These are phyloP conservation scores for Bhutanitis thaidina DNA, from an alignment of 2,888 invertebrate species.

Conservation along the genomic window DNA sequence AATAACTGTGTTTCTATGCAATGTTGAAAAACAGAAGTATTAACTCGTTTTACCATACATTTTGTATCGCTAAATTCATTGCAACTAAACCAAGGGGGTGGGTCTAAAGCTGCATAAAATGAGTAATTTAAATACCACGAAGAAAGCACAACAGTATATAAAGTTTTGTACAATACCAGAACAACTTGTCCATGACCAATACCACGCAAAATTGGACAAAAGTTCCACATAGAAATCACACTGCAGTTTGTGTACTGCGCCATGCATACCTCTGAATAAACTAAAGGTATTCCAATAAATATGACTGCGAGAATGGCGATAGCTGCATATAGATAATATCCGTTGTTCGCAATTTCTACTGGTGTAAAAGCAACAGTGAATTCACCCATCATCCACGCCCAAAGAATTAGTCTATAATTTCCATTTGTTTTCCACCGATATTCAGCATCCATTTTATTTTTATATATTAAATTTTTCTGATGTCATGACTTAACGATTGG, in stretches of 20 bases:
- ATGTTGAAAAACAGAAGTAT: constrained; percentile 61
- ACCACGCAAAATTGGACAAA: constrained; percentile 55
- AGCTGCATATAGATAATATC: constrained; percentile 45
- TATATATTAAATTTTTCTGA: neutral
- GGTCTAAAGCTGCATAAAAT: constrained; percentile 49
- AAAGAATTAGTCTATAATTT: constrained; percentile 52
- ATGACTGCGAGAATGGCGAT: constrained; percentile 45
- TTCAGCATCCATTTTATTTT: constrained; percentile 32
- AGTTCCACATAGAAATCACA: constrained; percentile 58
- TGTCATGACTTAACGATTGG: neutral
- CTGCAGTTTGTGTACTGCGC: constrained; percentile 63
- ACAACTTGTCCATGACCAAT: constrained; percentile 53
- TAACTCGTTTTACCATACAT: constrained; percentile 65
- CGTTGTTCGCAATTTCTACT: constrained; percentile 49
- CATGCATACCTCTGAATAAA: constrained; percentile 64
- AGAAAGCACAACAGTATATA: constrained; percentile 47
- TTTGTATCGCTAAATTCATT: constrained; percentile 44
- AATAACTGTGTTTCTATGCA: constrained; percentile 58
- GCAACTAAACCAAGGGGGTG: constrained; percentile 63
- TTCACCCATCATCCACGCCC: constrained; percentile 66
- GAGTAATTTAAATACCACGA: constrained; percentile 62
- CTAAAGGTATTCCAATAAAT: constrained; percentile 58
- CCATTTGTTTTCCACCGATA: constrained; percentile 52
- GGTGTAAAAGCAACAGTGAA: constrained; percentile 43
- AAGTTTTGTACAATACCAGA: constrained; percentile 46